A percentile compares a stretch with the other conserved stretches of the same genome.
These are phyloP conservation scores for Myiothlypis coronata DNA, from an alignment of 2,797 vertebrate genomes.

Conservation along the genomic window DNA sequence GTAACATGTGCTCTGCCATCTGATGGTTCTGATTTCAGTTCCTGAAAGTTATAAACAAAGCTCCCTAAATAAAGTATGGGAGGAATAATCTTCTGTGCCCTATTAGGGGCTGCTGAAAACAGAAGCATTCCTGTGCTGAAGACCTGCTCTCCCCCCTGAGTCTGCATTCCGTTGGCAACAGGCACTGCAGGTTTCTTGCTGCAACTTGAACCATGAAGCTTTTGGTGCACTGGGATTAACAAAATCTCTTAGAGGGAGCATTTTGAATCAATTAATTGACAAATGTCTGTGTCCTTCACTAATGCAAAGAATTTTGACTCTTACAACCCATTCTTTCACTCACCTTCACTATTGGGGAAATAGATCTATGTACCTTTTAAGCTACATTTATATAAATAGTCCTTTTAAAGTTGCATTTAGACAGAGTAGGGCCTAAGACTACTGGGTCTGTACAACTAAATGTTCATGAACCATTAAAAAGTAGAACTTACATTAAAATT, in stretches of 20 bases:
- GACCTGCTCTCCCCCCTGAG: neutral
- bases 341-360: neutral
- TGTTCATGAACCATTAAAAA: neutral
- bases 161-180: accelerated
- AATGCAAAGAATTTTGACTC: neutral
- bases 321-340: neutral
- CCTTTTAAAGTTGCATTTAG: neutral
- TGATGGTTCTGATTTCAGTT: neutral
- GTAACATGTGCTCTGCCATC: accelerated
- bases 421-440: neutral
- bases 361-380: neutral
- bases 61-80: neutral
- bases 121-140: neutral
- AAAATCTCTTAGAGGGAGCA: neutral
- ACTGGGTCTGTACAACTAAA: neutral
- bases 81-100: neutral
- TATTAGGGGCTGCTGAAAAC: neutral
- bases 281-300: neutral
- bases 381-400: neutral
- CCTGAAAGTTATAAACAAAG: neutral
- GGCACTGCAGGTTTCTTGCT: neutral
- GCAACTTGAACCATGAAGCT: neutral
- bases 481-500: neutral
- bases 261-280: neutral
- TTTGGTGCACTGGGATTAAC: neutral